A percentile compares a stretch with the other conserved stretches of the same genome.
These are phyloP conservation scores for Epistrophella euchroma DNA, from an alignment of 2,888 invertebrate genomes.

Conservation along the genomic window DNA sequence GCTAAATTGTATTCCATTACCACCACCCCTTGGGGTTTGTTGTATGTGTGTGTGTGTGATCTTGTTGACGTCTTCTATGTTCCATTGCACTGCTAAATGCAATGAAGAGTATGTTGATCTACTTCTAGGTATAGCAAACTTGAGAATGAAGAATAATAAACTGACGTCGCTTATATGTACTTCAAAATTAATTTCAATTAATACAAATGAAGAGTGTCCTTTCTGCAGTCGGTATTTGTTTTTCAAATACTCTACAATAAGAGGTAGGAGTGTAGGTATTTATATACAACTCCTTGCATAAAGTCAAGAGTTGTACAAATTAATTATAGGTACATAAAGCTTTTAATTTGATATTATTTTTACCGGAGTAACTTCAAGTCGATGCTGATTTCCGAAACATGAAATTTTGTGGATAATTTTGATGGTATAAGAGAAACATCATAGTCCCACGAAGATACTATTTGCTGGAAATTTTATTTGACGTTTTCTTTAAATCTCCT, in stretches of 20 bases:
- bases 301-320: constrained; percentile 5
- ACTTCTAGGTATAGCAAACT: background rate
- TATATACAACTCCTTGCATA: background rate
- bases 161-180: constrained; percentile 35
- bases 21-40: background rate
- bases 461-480: too few relatives aligned
- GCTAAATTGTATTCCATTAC: constrained; percentile 43
- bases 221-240: constrained; percentile 5
- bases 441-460: too few relatives aligned
- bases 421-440: too few relatives aligned
- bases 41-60: constrained; percentile 7
- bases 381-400: background rate
- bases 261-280: background rate
- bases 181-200: constrained; percentile 72
- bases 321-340: background rate
- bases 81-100: constrained; percentile 43
- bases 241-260: background rate
- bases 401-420: background rate
- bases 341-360: background rate
- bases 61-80: constrained; percentile 5
- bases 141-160: constrained; percentile 26
- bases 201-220: constrained; percentile 29
- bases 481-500: too few relatives aligned
- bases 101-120: background rate
- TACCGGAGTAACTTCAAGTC: background rate